Percentiles rank a stretch among this genome's conserved stretches.
phyloP scores from a whole-genome alignment of 2,113 vertebrate species.

The Mesoclemmys tuberculata region DNA sequence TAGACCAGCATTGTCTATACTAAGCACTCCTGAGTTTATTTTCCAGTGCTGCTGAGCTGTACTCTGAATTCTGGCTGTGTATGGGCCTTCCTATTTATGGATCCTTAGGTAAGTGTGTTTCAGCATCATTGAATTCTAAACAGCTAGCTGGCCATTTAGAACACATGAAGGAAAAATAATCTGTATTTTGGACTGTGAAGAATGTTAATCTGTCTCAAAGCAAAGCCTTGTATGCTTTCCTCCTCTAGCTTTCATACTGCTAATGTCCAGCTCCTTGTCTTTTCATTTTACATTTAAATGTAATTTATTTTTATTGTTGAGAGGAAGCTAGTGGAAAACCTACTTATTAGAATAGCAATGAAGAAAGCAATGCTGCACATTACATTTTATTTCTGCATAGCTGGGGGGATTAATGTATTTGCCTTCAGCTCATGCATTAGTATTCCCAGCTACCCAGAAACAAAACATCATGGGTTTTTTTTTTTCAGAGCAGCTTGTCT shows the following conservation, averaged over 20 bases:
- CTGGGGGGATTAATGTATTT: conserved; percentile 48
- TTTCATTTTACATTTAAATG: conserved; percentile 55
- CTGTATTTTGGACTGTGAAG: background rate
- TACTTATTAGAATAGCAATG: conserved; percentile 46
- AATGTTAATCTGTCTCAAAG: background rate
- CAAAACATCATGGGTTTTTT: conserved; percentile 48
- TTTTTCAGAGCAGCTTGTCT: background rate
- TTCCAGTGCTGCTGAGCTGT: background rate
- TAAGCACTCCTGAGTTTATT: background rate
- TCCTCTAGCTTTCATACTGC: background rate
- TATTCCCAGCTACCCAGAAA: conserved; percentile 40
- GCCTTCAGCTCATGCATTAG: conserved; percentile 64
- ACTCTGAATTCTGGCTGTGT: background rate
- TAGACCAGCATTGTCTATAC: background rate
- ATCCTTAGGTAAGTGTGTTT: background rate
- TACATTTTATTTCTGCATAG: conserved; percentile 36
- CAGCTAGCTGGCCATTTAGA: background rate
- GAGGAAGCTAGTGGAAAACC: conserved; percentile 4
- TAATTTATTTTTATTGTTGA: conserved; percentile 57
- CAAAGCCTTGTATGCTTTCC: background rate
- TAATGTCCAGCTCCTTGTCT: background rate
- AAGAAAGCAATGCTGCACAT: conserved; percentile 11
- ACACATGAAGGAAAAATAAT: background rate
- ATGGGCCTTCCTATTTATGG: background rate
- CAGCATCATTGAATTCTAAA: background rate